Percentiles rank a stretch among this genome's conserved stretches.
phyloP scores from a whole-genome alignment of 2,797 vertebrate species.

The Characodon lateralis region DNA sequence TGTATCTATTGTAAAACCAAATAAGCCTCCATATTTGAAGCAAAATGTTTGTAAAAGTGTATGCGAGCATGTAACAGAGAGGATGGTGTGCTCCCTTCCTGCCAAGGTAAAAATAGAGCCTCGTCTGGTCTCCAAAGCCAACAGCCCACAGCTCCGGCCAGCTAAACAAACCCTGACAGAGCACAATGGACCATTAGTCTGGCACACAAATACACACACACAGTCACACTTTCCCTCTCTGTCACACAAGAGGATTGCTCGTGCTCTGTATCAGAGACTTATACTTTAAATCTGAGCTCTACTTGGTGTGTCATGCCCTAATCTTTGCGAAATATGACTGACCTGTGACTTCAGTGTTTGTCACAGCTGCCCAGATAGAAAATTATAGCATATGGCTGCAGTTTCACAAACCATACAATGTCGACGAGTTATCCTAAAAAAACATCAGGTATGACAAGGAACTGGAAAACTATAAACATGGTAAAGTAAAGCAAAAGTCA shows the following conservation, averaged over 20 bases:
- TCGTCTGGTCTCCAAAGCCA: slow-evolving; percentile 56
- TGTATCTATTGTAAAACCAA: neutral
- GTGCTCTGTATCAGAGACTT: slow-evolving; percentile 57
- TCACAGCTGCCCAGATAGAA: slow-evolving; percentile 64
- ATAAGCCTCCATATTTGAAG: slow-evolving; percentile 30
- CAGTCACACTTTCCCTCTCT: slow-evolving; percentile 15
- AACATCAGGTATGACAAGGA: slow-evolving; percentile 4
- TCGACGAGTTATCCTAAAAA: slow-evolving; percentile 26
- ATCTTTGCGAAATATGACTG: slow-evolving; percentile 68
- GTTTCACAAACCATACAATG: slow-evolving; percentile 39
- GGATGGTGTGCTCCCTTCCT: slow-evolving; percentile 50
- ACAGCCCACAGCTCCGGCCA: slow-evolving; percentile 45
- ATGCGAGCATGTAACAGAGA: slow-evolving; percentile 42
- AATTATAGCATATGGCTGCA: slow-evolving; percentile 58
- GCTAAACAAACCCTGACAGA: slow-evolving; percentile 72
- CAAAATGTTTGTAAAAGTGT: slow-evolving; percentile 23
- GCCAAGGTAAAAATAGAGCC: slow-evolving; percentile 71
- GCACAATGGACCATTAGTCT: slow-evolving; percentile 71
- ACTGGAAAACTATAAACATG: slow-evolving; percentile 17
- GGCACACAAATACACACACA: slow-evolving; percentile 28
- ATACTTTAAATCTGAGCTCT: slow-evolving; percentile 67
- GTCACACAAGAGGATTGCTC: slow-evolving; percentile 35
- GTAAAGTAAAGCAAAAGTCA: slow-evolving; percentile 12
- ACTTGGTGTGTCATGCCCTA: slow-evolving; percentile 68
- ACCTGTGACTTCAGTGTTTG: slow-evolving; percentile 74